Evolutionary conservation across 2,888 invertebrate species (phyloP).

Genomic region (Thymelicus acteon): DNA sequence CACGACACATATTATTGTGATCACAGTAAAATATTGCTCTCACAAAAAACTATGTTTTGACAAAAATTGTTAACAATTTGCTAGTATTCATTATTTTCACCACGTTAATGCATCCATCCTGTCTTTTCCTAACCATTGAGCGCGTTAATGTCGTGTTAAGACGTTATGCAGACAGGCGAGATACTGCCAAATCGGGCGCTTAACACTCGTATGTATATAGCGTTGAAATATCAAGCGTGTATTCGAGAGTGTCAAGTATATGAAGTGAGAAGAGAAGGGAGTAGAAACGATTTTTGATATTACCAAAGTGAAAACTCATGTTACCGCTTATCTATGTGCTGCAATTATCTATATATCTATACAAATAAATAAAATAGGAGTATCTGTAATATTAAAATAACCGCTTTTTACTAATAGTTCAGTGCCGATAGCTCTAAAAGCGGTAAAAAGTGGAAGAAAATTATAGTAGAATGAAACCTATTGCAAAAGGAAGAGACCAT

Average conservation of each 20-base stretch:
- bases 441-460: too few relatives aligned
- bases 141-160: slow-evolving; percentile 30
- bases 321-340: too few relatives aligned
- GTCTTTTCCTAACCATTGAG: slow-evolving; percentile 29
- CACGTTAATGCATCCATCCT: slow-evolving; percentile 18
- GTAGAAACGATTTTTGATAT: not conserved
- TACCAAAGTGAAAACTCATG: too few relatives aligned
- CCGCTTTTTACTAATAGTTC: too few relatives aligned
- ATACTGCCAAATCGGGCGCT: slow-evolving; percentile 14
- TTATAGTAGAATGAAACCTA: too few relatives aligned
- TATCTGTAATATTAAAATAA: too few relatives aligned
- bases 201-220: slow-evolving; percentile 3
- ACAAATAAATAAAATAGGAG: too few relatives aligned
- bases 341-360: too few relatives aligned
- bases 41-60: not conserved
- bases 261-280: not conserved
- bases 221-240: not conserved
- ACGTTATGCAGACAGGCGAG: slow-evolving; percentile 21
- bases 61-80: slow-evolving; percentile 4
- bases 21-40: too few relatives aligned
- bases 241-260: not conserved
- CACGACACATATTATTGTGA: too few relatives aligned
- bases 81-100: slow-evolving; percentile 4
- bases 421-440: too few relatives aligned
- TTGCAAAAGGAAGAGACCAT: too few relatives aligned